Evolutionary conservation across 2,888 invertebrate genomes (phyloP).

Genomic region (Teinopalpus imperialis): DNA sequence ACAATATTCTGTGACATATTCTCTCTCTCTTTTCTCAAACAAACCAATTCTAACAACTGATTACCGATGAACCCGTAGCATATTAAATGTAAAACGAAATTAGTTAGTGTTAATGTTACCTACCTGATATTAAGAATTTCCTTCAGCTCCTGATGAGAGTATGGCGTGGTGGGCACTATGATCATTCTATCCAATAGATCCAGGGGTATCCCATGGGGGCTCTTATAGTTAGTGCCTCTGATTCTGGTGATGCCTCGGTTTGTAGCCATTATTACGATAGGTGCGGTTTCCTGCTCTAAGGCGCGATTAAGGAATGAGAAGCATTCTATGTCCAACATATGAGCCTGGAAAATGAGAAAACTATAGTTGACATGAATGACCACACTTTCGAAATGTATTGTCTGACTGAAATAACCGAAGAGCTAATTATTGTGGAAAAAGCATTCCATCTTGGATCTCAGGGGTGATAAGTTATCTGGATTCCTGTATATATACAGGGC

Average conservation of each 20-base stretch:
- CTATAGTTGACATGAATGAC: too few relatives aligned
- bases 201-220: constrained; percentile 98
- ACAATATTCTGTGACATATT: too few relatives aligned
- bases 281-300: constrained; percentile 97
- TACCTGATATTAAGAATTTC: constrained; percentile 94
- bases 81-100: too few relatives aligned
- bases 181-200: constrained; percentile 97
- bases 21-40: too few relatives aligned
- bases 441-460: too few relatives aligned
- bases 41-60: too few relatives aligned
- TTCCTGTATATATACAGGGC: too few relatives aligned
- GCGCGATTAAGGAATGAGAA: constrained; percentile 99
- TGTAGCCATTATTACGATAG: constrained; percentile 99
- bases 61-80: too few relatives aligned
- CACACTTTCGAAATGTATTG: too few relatives aligned
- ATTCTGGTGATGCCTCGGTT: constrained; percentile 97
- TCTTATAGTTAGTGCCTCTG: constrained; percentile 95
- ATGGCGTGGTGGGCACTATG: constrained; percentile 95
- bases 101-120: constrained; percentile 13
- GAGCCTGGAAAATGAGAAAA: constrained; percentile 88
- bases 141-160: constrained; percentile 92
- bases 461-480: too few relatives aligned
- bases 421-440: too few relatives aligned
- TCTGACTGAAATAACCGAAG: too few relatives aligned
- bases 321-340: constrained; percentile 99